These are phyloP conservation scores for Tribolium madens DNA, from an alignment of 1,140 invertebrate genomes.

Conservation along the genomic window DNA sequence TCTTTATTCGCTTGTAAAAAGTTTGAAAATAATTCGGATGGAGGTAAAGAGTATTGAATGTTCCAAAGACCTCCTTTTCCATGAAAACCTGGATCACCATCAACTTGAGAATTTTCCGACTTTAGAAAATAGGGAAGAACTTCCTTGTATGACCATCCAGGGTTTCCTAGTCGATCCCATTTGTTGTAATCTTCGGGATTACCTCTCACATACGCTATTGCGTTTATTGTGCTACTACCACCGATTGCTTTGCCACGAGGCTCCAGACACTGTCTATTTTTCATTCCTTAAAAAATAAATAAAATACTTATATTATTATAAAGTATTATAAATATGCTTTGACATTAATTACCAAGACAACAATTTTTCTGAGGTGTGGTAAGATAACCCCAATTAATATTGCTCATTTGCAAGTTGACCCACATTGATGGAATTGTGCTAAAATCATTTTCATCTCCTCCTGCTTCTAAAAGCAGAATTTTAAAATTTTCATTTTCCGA, in stretches of 20 bases:
- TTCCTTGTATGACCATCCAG: slow-evolving; percentile 66
- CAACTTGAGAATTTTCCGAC: slow-evolving; percentile 69
- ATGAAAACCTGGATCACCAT: slow-evolving; percentile 64
- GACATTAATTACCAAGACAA: slow-evolving; percentile 68
- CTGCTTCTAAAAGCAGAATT: slow-evolving; percentile 80
- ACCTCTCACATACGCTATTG: slow-evolving; percentile 76
- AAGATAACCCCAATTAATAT: slow-evolving; percentile 83
- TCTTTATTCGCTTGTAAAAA: slow-evolving; percentile 77
- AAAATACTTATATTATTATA: too few species aligned
- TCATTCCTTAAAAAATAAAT: slow-evolving; percentile 75
- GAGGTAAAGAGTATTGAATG: slow-evolving; percentile 70
- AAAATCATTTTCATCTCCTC: slow-evolving; percentile 74
- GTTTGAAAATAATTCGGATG: slow-evolving; percentile 62
- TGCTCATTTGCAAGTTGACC: slow-evolving; percentile 76
- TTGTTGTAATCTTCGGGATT: slow-evolving; percentile 74
- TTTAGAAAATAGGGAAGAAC: slow-evolving; percentile 66
- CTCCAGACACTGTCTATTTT: slow-evolving; percentile 69
- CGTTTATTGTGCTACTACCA: slow-evolving; percentile 74
- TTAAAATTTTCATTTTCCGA: slow-evolving; percentile 78
- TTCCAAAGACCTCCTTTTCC: slow-evolving; percentile 68
- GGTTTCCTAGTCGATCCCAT: slow-evolving; percentile 68
- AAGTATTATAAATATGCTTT: too few species aligned
- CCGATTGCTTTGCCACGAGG: slow-evolving; percentile 74
- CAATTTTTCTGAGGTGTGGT: slow-evolving; percentile 74
- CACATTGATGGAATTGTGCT: slow-evolving; percentile 81